A percentile compares a stretch with the other conserved stretches of the same genome.
Conservation (phyloP, 2,888 invertebrate species). For the Orchesellides sinensis region DNA sequence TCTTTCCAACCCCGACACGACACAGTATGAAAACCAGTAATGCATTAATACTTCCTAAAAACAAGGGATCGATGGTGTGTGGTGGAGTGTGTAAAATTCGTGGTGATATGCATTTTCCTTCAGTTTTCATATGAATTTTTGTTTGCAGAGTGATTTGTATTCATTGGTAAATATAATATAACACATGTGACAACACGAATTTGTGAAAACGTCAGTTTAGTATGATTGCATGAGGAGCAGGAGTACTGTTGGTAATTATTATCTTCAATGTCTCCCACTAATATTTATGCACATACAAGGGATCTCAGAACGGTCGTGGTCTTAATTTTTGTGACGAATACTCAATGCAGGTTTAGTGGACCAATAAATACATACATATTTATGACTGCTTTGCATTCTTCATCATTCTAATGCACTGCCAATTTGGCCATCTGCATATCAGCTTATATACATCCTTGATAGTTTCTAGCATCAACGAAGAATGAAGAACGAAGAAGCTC, state of each 20-base stretch:
- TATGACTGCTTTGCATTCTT: neutral
- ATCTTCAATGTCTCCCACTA: neutral
- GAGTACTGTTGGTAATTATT: conserved; percentile 29
- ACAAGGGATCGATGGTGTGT: neutral
- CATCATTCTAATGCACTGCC: neutral
- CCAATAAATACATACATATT: neutral
- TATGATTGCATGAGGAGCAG: neutral
- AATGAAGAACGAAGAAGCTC: neutral
- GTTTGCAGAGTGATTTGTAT: conserved; percentile 24
- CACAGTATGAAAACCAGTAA: conserved; percentile 17
- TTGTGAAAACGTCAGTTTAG: conserved; percentile 12
- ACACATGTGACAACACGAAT: neutral
- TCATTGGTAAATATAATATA: too few relatives aligned
- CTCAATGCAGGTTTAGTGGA: too few relatives aligned
- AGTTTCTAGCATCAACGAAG: neutral
- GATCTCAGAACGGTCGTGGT: too few relatives aligned
- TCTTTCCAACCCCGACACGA: neutral
- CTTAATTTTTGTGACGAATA: too few relatives aligned
- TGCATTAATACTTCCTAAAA: conserved; percentile 13
- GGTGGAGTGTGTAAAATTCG: conserved; percentile 1
- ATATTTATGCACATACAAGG: too few relatives aligned
- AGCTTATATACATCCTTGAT: neutral
- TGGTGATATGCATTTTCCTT: conserved; percentile 12
- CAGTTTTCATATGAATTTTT: conserved; percentile 14
- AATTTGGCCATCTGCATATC: neutral